Conservation (phyloP, 1,140 invertebrate species). For the Psilanteris sp. region DNA sequence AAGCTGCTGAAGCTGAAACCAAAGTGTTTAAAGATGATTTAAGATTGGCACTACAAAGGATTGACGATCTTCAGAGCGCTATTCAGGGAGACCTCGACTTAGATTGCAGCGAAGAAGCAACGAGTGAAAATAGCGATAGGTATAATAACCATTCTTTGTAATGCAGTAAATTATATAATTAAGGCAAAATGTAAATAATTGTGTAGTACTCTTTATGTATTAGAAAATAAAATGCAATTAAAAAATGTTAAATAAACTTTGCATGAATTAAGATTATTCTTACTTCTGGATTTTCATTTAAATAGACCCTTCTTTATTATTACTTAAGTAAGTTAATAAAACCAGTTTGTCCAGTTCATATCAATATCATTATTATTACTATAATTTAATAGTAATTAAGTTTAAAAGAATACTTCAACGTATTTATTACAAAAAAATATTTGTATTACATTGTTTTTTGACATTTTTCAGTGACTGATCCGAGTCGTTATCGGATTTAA, state of each 20-base stretch:
- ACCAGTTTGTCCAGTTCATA: too few species aligned
- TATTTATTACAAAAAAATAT: too few species aligned
- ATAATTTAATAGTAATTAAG: too few species aligned
- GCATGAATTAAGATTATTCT: too few species aligned
- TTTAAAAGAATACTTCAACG: too few species aligned
- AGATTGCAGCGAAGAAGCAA: conserved; percentile 81
- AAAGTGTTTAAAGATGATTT: conserved; percentile 85
- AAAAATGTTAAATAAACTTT: too few species aligned
- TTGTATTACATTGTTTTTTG: too few species aligned
- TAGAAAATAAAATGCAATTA: too few species aligned
- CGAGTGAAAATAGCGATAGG: conserved; percentile 83
- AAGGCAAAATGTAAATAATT: conserved; percentile 6
- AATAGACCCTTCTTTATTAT: too few species aligned
- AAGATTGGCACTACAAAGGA: conserved; percentile 89
- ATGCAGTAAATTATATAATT: conserved; percentile 8
- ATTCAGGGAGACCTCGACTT: conserved; percentile 87
- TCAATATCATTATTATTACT: too few species aligned
- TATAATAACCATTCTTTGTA: conserved; percentile 64
- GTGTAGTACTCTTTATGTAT: background rate
- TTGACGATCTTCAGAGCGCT: conserved; percentile 91
- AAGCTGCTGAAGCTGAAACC: conserved; percentile 84
- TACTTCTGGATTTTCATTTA: too few species aligned
- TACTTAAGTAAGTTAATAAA: too few species aligned
- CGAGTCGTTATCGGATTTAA: conserved; percentile 68
- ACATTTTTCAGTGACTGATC: conserved; percentile 74